Conservation (phyloP, 2,888 invertebrate genomes). For the Cephus nigrinus region DNA sequence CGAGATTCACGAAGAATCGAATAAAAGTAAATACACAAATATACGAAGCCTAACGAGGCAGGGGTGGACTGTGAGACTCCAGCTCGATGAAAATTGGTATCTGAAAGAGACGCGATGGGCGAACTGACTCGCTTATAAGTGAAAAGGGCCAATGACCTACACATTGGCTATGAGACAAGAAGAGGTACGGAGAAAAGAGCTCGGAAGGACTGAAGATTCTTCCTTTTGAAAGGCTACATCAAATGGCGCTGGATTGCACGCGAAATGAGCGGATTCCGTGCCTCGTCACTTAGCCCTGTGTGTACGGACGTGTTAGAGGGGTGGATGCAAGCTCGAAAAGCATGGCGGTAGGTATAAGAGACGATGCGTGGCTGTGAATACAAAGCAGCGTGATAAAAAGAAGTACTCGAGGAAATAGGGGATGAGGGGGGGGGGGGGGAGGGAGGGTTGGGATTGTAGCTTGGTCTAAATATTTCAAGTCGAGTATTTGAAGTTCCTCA, state of each 20-base stretch:
- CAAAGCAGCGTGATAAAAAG: slow-evolving; percentile 45
- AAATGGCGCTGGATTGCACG: neutral
- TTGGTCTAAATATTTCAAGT: slow-evolving; percentile 15
- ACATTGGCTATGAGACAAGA: neutral
- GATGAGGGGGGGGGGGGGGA: too few species aligned
- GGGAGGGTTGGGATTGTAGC: neutral
- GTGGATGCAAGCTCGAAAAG: slow-evolving; percentile 15
- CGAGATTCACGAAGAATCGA: neutral
- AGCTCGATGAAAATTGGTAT: neutral
- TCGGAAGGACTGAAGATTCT: neutral
- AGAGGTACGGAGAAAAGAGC: neutral
- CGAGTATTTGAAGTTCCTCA: slow-evolving; percentile 10
- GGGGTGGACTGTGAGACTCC: neutral
- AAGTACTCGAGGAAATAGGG: slow-evolving; percentile 14
- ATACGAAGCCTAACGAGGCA: neutral
- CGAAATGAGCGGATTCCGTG: neutral
- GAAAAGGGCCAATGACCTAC: neutral
- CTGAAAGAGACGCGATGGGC: neutral
- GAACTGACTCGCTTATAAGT: neutral
- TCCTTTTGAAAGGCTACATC: neutral
- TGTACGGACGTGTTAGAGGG: neutral
- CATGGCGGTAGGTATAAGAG: slow-evolving; percentile 19
- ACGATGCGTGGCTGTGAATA: slow-evolving; percentile 48
- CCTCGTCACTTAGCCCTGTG: neutral
- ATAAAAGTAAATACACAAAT: neutral